Base-by-base conservation (phyloP, 2,113 vertebrate genomes). In the Pyxicephalus adspersus region DNA sequence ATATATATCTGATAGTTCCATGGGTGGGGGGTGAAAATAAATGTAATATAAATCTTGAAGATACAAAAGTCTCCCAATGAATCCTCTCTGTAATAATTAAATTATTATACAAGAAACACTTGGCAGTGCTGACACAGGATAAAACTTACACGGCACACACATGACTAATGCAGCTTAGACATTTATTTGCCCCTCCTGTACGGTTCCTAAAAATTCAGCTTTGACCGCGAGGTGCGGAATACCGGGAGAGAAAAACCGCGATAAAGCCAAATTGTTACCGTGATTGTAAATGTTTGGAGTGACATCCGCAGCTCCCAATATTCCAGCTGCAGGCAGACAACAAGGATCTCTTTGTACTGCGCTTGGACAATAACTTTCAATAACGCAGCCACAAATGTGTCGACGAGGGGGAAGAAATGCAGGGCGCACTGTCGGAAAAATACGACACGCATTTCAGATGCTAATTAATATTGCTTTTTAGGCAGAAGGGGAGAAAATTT, bases 381-480 rank as follows among this genome's bases (percentile, higher is more conserved):
- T 85, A 88, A 85, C 61, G 75, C 65, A 76, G 83, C 83, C 84
- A 86, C 84, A 83, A 81, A 7, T 67, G 61, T 86, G 83, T 58
- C 88, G 71, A 25, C 61, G 84, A 84, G 70, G 73, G 67, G 71
- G 77, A 71, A 86, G 80, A 90, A 87, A 85, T 38, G 70, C 77
- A 67, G 89, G 84, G 78, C 83, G 80, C 85, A 34, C 19, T 34
- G 26, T 7, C 70, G 83, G 72, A 88, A 86, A 85, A 86, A 84
- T 80, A 84, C 85, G 54, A 80, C 68, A 83, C 85, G 80, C 54
- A 89, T 84, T 88, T 83, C 86, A 84, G 88, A 81, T 87, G 50
- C 84, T 86, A 92, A 94, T 93, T 92, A 93, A 90, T 89, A 89
- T 81, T 88, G 91, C 91, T 90, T 91, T 91, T 92, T 88, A 90